Evolutionary conservation across 1,140 invertebrate genomes (phyloP).

Genomic region (Helicoverpa zea): DNA sequence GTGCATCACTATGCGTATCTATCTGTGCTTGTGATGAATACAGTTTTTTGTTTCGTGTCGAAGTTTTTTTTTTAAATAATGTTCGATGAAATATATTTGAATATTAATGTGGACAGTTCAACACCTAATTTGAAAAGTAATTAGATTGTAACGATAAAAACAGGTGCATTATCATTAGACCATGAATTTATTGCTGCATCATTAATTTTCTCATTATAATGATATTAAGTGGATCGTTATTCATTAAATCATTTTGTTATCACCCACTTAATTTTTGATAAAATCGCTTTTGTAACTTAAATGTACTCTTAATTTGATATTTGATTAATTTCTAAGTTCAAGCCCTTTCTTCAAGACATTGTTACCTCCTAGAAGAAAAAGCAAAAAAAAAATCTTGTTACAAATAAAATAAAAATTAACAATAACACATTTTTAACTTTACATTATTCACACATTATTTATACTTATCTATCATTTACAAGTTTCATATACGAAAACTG

Average conservation of each 20-base stretch:
- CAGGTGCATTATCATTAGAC: constrained; percentile 41
- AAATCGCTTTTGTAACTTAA: constrained; percentile 20
- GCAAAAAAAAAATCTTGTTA: too few relatives aligned
- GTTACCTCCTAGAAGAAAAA: too few relatives aligned
- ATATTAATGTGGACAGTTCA: constrained; percentile 3
- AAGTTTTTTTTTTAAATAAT: background rate
- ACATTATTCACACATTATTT: too few relatives aligned
- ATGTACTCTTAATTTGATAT: constrained; percentile 16
- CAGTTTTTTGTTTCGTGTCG: background rate
- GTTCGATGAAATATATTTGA: constrained; percentile 1
- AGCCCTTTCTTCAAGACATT: too few relatives aligned
- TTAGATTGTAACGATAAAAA: constrained; percentile 39
- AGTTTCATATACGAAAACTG: too few relatives aligned
- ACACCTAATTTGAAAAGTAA: constrained; percentile 46
- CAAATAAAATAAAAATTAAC: too few relatives aligned
- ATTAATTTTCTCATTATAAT: constrained; percentile 50
- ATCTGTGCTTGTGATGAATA: background rate
- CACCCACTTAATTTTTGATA: constrained; percentile 39
- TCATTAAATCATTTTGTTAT: constrained; percentile 43
- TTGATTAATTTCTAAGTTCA: constrained; percentile 15
- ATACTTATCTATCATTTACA: too few relatives aligned
- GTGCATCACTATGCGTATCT: constrained; percentile 14
- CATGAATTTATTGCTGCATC: constrained; percentile 44
- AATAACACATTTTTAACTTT: too few relatives aligned
- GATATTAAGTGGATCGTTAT: constrained; percentile 43